phyloP scores from a whole-genome alignment of 2,888 invertebrate genomes.

The Lobophora halterata region DNA sequence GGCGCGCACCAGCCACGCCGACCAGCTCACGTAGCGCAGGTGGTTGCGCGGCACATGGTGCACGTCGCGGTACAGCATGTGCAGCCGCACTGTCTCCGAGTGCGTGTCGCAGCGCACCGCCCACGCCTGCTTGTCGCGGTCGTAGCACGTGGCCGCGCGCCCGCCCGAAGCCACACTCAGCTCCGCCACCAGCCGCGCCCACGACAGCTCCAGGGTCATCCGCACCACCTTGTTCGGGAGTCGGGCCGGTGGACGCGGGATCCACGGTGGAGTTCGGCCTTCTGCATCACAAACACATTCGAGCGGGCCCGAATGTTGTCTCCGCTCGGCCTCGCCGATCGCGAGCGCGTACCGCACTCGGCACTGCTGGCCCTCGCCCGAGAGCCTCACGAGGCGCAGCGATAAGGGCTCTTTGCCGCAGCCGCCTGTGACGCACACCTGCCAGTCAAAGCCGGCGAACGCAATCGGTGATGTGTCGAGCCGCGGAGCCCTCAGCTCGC shows the following conservation, averaged over 20 bases:
- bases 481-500: constrained; percentile 83
- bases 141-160: constrained; percentile 84
- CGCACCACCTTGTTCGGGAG: constrained; percentile 84
- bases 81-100: constrained; percentile 86
- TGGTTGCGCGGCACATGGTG: constrained; percentile 90
- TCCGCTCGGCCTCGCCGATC: constrained; percentile 84
- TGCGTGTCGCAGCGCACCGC: constrained; percentile 88
- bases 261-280: constrained; percentile 86
- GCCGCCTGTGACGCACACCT: constrained; percentile 83
- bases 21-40: constrained; percentile 85
- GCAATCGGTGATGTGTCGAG: constrained; percentile 82
- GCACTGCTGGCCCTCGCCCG: constrained; percentile 91
- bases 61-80: constrained; percentile 87
- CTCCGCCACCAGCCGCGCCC: constrained; percentile 83
- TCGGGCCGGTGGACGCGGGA: constrained; percentile 82
- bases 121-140: constrained; percentile 91
- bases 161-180: constrained; percentile 80
- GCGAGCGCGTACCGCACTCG: constrained; percentile 86
- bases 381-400: constrained; percentile 84
- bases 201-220: constrained; percentile 86
- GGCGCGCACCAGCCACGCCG: constrained; percentile 82
- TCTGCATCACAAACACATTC: constrained; percentile 87
- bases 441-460: constrained; percentile 92
- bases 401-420: constrained; percentile 77
- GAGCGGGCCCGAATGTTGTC: constrained; percentile 84